Base-by-base conservation (phyloP, 2,888 invertebrate species). In the Eristalinus aeneus region DNA sequence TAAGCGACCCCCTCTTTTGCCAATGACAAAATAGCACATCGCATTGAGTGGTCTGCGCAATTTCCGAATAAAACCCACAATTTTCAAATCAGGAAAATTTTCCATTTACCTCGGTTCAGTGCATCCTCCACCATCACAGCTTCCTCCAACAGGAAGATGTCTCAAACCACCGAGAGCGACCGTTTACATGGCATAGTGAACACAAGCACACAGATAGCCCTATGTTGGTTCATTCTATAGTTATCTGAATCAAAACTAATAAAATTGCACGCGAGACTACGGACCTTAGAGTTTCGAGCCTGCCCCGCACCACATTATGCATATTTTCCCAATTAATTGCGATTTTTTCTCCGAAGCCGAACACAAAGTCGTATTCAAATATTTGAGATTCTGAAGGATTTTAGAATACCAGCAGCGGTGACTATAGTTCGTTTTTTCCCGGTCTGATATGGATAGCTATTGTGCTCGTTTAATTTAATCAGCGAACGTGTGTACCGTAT, bases 241-340 rank as follows among this genome's bases (percentile, higher is more conserved):
- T 9, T 20, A 11, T 68, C 54, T 27, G 22, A 63, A 69, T 39
- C 74, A 58, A 39, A 75, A 75, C 64, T 34, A 71, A 69, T 75
- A 65, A 54, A 67, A 31, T 16, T 27, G 11, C 10, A 73, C 31
- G 32, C 34, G 32, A 31, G 20, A 22, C 56, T 16, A 39, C 6
- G 64, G 71, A 32, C 23, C 16, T 39, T 58, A 11, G 60, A 60
- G 72, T 34, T 34, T 5, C 16, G 6, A 23, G 36, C 10, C 36
- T n/a, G 23, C 10, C 11, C 20, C 16, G n/a, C 20, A 23, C 68
- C 64, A 32, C 56, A 78, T 65, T 74, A 78, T 79, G 74, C 5
- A 46, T 46, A 46, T 46, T 71, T 74, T 84, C 36, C 64, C 74
- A 84, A 84, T 75, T 79, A 84, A 84, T 78, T 53, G 69, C 69